phyloP scores from a whole-genome alignment of 2,113 vertebrate genomes.

The Pionites leucogaster region DNA sequence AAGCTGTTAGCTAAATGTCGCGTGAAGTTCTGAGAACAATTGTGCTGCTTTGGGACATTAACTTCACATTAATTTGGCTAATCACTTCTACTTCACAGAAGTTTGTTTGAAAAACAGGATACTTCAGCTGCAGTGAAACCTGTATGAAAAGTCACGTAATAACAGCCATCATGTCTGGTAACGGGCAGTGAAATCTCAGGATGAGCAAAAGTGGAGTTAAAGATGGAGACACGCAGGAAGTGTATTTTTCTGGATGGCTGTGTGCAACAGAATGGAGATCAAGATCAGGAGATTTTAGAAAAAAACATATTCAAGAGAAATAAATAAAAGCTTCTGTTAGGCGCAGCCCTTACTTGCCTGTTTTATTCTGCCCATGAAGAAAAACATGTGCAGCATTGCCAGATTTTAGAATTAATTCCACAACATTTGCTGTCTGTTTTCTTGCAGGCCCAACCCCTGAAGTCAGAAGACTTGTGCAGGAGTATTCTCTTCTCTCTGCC shows the following conservation, averaged over 20 bases:
- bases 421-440: not conserved
- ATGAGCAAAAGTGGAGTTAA: not conserved
- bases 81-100: slow-evolving; percentile 67
- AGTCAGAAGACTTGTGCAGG: not conserved
- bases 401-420: not conserved
- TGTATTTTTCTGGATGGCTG: not conserved
- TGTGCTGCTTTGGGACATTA: slow-evolving; percentile 68
- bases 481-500: not conserved
- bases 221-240: not conserved
- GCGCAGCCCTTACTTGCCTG: not conserved
- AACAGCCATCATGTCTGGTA: not conserved
- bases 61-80: slow-evolving; percentile 70
- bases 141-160: not conserved
- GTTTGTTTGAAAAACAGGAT: slow-evolving; percentile 66
- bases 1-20: slow-evolving; percentile 69
- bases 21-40: slow-evolving; percentile 71
- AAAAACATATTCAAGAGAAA: not conserved
- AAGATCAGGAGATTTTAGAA: not conserved
- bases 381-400: not conserved
- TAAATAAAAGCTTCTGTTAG: not conserved
- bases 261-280: not conserved
- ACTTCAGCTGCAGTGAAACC: not conserved
- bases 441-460: not conserved
- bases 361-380: not conserved
- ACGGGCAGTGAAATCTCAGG: not conserved